Percentiles rank a stretch among this genome's conserved stretches.
These are phyloP conservation scores for Oligia strigilis DNA, from an alignment of 2,888 invertebrate species.

Conservation along the genomic window DNA sequence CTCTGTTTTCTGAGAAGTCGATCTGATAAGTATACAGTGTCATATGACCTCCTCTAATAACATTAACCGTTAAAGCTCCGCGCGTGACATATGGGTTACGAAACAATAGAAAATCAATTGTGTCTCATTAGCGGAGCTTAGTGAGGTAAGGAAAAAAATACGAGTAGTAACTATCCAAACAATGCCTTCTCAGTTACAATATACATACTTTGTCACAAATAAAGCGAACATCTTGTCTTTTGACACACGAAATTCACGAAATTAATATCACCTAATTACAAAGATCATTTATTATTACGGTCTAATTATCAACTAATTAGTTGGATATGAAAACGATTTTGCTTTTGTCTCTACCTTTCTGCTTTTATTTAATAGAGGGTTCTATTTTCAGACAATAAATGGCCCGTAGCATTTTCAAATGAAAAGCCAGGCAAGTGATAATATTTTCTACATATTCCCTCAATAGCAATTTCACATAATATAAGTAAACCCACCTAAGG, in stretches of 20 bases:
- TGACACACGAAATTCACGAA: constrained; percentile 7
- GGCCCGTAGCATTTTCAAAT: neutral
- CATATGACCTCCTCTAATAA: neutral
- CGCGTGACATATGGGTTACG: no score
- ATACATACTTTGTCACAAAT: neutral
- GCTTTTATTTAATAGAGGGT: neutral
- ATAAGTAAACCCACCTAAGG: neutral
- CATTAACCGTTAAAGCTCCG: no score
- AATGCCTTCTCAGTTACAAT: neutral
- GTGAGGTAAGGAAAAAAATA: no score
- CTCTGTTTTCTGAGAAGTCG: neutral
- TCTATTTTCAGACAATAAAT: neutral
- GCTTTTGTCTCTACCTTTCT: neutral
- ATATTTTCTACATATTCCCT: neutral
- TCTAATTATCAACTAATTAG: constrained; percentile 28
- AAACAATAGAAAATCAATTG: no score
- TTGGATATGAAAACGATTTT: constrained; percentile 8
- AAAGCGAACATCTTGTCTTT: neutral
- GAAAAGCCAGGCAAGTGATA: neutral
- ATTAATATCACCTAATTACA: constrained; percentile 16
- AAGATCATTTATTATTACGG: constrained; percentile 14
- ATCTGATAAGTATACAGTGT: neutral
- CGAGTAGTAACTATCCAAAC: no score
- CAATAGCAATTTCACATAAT: no score
- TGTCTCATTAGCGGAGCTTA: no score